Base-by-base conservation (phyloP, 2,113 vertebrate species). In the Cnemophilus loriae region DNA sequence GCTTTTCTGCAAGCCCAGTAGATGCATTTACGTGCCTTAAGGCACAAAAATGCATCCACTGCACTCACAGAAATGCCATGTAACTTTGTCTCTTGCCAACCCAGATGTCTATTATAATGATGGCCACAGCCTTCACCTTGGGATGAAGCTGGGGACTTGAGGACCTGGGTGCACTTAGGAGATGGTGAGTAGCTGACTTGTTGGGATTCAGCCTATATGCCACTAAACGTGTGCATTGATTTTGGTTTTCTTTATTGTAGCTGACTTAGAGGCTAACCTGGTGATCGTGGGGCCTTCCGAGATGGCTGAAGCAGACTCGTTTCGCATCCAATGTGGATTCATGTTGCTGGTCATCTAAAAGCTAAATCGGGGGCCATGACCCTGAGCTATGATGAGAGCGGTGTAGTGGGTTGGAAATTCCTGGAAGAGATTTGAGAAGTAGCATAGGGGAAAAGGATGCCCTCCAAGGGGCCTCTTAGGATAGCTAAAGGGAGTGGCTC, bases 201-300 rank as follows among this genome's bases (percentile, higher is more conserved):
- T 20, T 28, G 8, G 60, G 26, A 5, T 41, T 41, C 41, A 37
- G 12, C 27, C 37, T 12, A 26, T 5, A 6, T 30, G 8, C 37
- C 8, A 5, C 27, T 41, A 5, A 30, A 30, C 18, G 28, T 1
- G 6, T 41, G 11, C n/a, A 26, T 13, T 41, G 3, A 19, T 39
- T 20, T 61, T 61, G 11, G 4, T 39, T 61, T 61, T 41, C 59
- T 41, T 28, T 28, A 9, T 61, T 17, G 18, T 41, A 61, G 26
- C 26, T 8, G n/a, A 17, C n/a, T 28, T 24, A 21, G 37, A 41
- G 37, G 12, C 26, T 61, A 39, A 61, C 10, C 11, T 2, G 3
- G 26, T 4, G 2, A 28, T 18, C 8, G 13, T 2, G 4, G 6
- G 37, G 17, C 12, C 12, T 7, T 39, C 59, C 3, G 20, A 35